These are phyloP conservation scores for Caenorhabditis remanei DNA, from an alignment of 1,140 invertebrate species.

Conservation along the genomic window DNA sequence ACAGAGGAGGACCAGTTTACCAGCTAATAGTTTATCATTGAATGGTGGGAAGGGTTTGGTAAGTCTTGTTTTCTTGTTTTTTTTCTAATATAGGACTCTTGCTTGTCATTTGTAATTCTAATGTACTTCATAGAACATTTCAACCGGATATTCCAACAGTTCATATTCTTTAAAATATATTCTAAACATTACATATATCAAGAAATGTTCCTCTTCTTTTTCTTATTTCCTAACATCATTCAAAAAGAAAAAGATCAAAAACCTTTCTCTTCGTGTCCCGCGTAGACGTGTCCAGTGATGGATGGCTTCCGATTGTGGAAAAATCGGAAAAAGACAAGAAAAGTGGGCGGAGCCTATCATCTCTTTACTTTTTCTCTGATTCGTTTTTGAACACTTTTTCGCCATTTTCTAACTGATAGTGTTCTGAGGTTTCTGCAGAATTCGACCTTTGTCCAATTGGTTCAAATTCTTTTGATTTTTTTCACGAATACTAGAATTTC, in stretches of 20 bases:
- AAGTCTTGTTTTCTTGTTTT: too few species aligned
- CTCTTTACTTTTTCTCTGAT: slow-evolving; percentile 37
- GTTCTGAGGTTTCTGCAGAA: slow-evolving; percentile 20
- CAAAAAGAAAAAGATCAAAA: slow-evolving; percentile 41
- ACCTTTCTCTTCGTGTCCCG: not conserved
- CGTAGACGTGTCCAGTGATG: slow-evolving; percentile 11
- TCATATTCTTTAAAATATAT: too few species aligned
- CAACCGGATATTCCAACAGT: too few species aligned
- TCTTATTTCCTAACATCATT: not conserved
- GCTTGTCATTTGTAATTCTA: not conserved
- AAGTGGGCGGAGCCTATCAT: slow-evolving; percentile 41
- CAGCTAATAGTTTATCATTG: slow-evolving; percentile 55
- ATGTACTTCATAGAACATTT: too few species aligned
- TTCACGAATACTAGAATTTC: too few species aligned
- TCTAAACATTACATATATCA: too few species aligned
- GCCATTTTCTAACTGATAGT: not conserved
- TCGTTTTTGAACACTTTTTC: slow-evolving; percentile 34
- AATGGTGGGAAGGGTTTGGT: slow-evolving; percentile 23
- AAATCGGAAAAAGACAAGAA: not conserved
- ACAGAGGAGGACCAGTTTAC: slow-evolving; percentile 57
- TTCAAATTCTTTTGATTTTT: not conserved
- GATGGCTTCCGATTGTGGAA: slow-evolving; percentile 28
- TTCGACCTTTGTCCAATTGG: not conserved
- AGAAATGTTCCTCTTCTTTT: not conserved
- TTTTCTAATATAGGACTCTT: not conserved